Conservation (phyloP, 2,113 vertebrate genomes). For the Marmota monax region DNA sequence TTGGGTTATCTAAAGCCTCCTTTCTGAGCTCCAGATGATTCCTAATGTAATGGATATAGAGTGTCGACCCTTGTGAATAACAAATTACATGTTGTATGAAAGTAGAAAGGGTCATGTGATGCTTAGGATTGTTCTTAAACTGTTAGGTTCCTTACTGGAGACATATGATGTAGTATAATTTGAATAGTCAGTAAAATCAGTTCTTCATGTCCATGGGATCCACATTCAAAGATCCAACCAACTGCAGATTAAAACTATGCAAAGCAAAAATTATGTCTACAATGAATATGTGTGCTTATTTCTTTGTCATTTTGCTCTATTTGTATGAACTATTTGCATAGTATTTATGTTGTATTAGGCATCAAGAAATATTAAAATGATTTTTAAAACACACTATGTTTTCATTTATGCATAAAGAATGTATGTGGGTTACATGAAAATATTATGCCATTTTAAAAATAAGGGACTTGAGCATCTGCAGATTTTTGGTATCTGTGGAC, state of each 20-base stretch:
- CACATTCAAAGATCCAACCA: not conserved
- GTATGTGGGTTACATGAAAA: not conserved
- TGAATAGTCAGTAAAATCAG: not conserved
- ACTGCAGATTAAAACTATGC: not conserved
- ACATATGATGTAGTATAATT: not conserved
- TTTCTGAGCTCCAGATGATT: not conserved
- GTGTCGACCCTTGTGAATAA: not conserved
- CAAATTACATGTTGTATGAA: not conserved
- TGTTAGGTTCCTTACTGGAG: not conserved
- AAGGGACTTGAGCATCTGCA: too few species aligned
- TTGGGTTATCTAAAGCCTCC: not conserved
- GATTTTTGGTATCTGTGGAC: not conserved
- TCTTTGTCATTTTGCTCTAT: not conserved
- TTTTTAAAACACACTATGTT: not conserved
- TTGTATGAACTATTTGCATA: not conserved
- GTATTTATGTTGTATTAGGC: too few species aligned
- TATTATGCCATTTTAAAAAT: too few species aligned
- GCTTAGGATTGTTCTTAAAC: not conserved
- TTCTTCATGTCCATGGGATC: fast-evolving
- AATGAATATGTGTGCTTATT: not conserved
- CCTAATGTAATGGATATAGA: not conserved
- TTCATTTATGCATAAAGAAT: not conserved
- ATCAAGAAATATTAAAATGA: not conserved
- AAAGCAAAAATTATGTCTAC: not conserved
- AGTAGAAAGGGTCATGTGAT: not conserved